These are phyloP conservation scores for Hucho hucho DNA, from an alignment of 2,113 vertebrate species.

Conservation along the genomic window DNA sequence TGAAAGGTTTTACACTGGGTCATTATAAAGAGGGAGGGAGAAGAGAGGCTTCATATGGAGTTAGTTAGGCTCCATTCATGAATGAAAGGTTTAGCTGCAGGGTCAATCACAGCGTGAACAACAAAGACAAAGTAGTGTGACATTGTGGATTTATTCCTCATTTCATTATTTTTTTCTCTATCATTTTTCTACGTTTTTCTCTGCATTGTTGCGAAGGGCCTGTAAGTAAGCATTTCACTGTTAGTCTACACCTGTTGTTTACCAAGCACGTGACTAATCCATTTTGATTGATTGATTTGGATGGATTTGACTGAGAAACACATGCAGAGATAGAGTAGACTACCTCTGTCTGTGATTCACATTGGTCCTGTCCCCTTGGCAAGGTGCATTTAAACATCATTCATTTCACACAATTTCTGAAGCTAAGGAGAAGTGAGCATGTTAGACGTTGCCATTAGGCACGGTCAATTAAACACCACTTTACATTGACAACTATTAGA, in stretches of 20 bases:
- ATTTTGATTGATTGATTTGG: no score
- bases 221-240: no score
- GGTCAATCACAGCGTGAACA: neutral
- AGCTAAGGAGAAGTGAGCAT: no score
- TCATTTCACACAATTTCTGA: no score
- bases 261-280: no score
- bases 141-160: no score
- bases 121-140: neutral
- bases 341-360: neutral
- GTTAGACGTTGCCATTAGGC: no score
- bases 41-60: conserved; percentile 27
- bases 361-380: neutral
- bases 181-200: no score
- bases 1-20: conserved; percentile 25
- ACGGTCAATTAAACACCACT: neutral
- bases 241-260: no score
- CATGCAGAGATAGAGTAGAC: neutral
- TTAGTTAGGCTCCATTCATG: conserved; percentile 14
- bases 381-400: no score
- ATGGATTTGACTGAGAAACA: neutral
- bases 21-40: conserved; percentile 7
- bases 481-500: neutral
- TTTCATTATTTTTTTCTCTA: no score
- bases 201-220: no score
- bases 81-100: conserved; percentile 2